Conservation (phyloP, 2,797 vertebrate genomes). For the Danio jaintianensis region DNA sequence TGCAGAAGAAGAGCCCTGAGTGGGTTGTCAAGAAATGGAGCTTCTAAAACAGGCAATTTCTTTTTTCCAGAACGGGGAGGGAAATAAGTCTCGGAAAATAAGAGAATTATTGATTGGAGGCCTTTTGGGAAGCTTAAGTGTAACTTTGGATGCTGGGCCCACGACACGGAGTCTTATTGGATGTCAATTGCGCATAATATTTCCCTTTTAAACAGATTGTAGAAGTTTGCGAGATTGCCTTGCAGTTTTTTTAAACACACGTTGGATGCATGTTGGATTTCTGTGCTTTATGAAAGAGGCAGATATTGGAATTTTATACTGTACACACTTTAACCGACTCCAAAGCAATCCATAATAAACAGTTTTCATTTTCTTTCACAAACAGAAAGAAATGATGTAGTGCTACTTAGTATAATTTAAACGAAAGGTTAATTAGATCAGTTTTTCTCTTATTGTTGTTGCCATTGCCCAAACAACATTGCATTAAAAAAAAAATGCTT, state of each 20-base stretch:
- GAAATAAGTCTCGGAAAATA: neutral
- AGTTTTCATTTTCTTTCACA: no score
- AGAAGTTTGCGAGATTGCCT: neutral
- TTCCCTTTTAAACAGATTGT: neutral
- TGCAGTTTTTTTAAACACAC: neutral
- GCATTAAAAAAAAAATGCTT: no score
- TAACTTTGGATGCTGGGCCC: constrained; percentile 2
- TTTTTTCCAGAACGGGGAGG: constrained; percentile 4
- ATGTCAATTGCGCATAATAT: neutral
- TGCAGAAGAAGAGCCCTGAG: constrained; percentile 42
- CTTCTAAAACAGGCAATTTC: constrained; percentile 39
- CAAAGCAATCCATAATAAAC: no score
- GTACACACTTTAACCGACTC: no score
- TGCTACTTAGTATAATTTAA: no score
- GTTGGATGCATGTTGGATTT: no score
- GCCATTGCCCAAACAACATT: no score
- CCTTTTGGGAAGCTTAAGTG: constrained; percentile 1
- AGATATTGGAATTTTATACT: no score
- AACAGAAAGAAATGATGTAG: no score
- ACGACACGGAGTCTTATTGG: neutral
- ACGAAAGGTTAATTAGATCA: no score
- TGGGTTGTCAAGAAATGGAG: constrained; percentile 36
- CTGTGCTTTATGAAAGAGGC: no score
- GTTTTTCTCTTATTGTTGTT: no score
- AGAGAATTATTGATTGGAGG: constrained; percentile 11